Base-by-base conservation (phyloP, 2,888 invertebrate genomes). In the Acrocyrtus sp. region DNA sequence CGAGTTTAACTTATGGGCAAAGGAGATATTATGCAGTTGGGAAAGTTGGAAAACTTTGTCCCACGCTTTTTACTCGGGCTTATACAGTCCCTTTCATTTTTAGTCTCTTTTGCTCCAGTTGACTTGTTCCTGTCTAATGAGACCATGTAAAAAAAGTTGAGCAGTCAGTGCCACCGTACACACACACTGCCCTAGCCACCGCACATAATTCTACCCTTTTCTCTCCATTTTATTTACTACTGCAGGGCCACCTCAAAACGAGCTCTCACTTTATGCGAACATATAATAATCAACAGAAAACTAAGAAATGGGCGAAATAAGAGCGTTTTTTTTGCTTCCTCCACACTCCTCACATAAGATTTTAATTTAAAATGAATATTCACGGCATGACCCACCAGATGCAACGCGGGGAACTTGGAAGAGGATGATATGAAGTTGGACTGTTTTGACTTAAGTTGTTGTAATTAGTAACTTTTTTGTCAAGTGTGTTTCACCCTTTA, bases 331-430 rank as follows among this genome's bases (percentile, higher is more conserved):
- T n/a, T n/a, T n/a, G n/a, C 17, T 56, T 24, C 41, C n/a, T 19
- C 58, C 47, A n/a, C n/a, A n/a, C n/a, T n/a, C n/a, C n/a, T n/a
- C 24, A 50, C 51, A 48, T 66, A 72, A 60, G 47, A 66, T 72
- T 65, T 65, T 72, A 72, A 72, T 72, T 72, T 58, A 66, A 72
- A 72, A 72, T 72, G 72, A 72, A 72, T 72, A 72, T 72, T 72
- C 72, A 66, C 72, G 53, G 65, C 72, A 66, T 65, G 72, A 72
- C 43, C 51, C 39, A 53, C 66, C 51, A 63, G 26, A 65, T 39
- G 63, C 66, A 48, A 48, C 48, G 69, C 41, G 68, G 45, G 48
- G 39, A n/a, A n/a, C n/a, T n/a, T n/a, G n/a, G n/a, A n/a, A n/a
- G n/a, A n/a, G n/a, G n/a, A n/a, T n/a, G n/a, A n/a, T n/a, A n/a